Base-by-base conservation (phyloP, 2,113 vertebrate species). In the Dryoscopus gambensis region DNA sequence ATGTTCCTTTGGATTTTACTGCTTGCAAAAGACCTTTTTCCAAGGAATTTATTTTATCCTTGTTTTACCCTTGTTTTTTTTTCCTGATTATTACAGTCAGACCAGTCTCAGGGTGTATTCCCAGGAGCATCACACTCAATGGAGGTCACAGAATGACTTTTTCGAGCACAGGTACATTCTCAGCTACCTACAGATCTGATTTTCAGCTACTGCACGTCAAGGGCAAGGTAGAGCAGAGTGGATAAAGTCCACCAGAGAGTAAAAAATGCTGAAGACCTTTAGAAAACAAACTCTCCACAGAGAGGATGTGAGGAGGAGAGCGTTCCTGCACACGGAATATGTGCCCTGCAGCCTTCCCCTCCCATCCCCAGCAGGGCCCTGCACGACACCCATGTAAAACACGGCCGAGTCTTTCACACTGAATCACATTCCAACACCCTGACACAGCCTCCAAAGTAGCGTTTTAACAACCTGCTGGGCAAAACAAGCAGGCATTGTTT, bases 401-500 rank as follows among this genome's bases (percentile, higher is more conserved):
- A 59, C 3, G 10, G 30, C n/a, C 0, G 7, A 35, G 63, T 60
- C 71, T 91, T 78, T 88, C 60, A 39, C 27, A 63, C 92, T 59
- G 71, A 92, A 75, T 77, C 71, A 64, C 90, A 96, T 96, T 94
- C 95, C 93, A 96, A 81, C 52, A 37, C 30, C 44, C 27, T 92
- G 92, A 96, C 93, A 88, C 88, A 94, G 71, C 63, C 76, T 86
- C 83, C 52, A 33, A 11, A 88, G 82, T 2, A 91, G 79, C 35
- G 12, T 77, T 92, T 86, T 71, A 86, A 89, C 90, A 82, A 89
- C 75, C 85, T 84, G 30, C 64, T 64, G 64, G 76, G 81, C 92
- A 84, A 84, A 86, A 92, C 93, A 91, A 78, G 90, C 50, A 90
- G 64, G 71, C 89, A 92, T 78, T 95, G 94, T 95, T 96, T 93